phyloP scores from a whole-genome alignment of 2,888 invertebrate species.

The Drosophila cyrtoloma region DNA sequence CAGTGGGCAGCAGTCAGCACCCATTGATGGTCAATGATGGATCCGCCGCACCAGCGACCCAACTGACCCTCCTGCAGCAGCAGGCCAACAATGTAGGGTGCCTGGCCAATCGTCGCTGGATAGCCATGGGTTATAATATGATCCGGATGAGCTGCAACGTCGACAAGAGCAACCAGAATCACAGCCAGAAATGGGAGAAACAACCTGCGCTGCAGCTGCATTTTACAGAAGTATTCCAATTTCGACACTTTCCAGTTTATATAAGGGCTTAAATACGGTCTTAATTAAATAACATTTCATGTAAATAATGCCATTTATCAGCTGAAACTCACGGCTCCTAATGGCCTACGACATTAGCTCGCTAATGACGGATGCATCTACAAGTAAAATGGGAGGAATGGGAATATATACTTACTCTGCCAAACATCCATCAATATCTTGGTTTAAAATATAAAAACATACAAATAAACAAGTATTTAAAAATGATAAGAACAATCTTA shows the following conservation, averaged over 20 bases:
- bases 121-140: constrained; percentile 71
- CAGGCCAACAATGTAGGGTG: constrained; percentile 69
- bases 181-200: constrained; percentile 36
- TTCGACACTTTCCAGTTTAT: background rate
- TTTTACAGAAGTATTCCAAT: background rate
- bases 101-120: constrained; percentile 49
- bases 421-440: background rate
- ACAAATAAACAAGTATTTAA: background rate
- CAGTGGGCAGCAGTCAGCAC: constrained; percentile 65
- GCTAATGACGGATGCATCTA: background rate
- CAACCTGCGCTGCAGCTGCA: constrained; percentile 29
- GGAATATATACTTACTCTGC: background rate
- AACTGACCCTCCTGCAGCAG: constrained; percentile 16
- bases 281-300: background rate
- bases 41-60: constrained; percentile 60
- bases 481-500: background rate
- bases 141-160: constrained; percentile 30
- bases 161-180: constrained; percentile 16
- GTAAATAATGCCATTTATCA: constrained; percentile 6
- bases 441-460: background rate
- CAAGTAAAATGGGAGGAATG: background rate
- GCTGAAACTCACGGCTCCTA: constrained; percentile 8
- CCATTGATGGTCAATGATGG: constrained; percentile 45
- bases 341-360: constrained; percentile 29
- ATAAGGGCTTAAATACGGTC: background rate